Percentiles rank a stretch among this genome's conserved stretches.
These are phyloP conservation scores for Strigamia maritima DNA, from an alignment of 2,888 invertebrate species.

Conservation along the genomic window DNA sequence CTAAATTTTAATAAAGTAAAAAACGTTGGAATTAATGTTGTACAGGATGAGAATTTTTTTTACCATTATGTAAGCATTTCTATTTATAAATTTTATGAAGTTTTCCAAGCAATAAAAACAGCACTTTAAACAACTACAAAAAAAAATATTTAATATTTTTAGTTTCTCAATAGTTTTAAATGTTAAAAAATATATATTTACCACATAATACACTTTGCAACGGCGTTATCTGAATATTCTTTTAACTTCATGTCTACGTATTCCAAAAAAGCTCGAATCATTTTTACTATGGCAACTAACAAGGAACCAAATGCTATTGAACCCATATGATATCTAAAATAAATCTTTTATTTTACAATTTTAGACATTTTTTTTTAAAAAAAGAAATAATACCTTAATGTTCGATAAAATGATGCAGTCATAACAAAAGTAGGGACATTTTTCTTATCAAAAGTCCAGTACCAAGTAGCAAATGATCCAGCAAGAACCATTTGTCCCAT, in stretches of 20 bases:
- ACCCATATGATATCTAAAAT: slow-evolving; percentile 77
- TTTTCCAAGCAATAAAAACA: slow-evolving; percentile 84
- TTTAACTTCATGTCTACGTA: slow-evolving; percentile 78
- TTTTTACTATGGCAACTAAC: slow-evolving; percentile 82
- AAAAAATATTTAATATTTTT: not conserved
- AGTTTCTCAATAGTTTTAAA: not conserved
- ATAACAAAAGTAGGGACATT: slow-evolving; percentile 80
- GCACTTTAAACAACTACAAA: slow-evolving; percentile 41
- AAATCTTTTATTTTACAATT: too few species aligned
- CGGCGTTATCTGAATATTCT: slow-evolving; percentile 59
- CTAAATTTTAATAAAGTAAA: slow-evolving; percentile 46
- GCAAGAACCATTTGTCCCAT: slow-evolving; percentile 89
- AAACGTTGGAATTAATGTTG: not conserved
- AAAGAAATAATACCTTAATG: slow-evolving; percentile 48
- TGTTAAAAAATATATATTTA: too few species aligned
- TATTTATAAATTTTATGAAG: slow-evolving; percentile 77
- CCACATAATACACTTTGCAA: slow-evolving; percentile 48
- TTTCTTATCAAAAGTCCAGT: slow-evolving; percentile 83
- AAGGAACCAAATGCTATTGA: slow-evolving; percentile 89
- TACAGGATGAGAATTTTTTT: not conserved
- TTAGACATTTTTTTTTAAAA: not conserved
- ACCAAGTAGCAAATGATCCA: slow-evolving; percentile 77
- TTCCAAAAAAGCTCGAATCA: slow-evolving; percentile 79
- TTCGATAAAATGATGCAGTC: slow-evolving; percentile 67
- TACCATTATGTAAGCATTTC: slow-evolving; percentile 87